Conservation (phyloP, 2,888 invertebrate species). For the Spodoptera littoralis region DNA sequence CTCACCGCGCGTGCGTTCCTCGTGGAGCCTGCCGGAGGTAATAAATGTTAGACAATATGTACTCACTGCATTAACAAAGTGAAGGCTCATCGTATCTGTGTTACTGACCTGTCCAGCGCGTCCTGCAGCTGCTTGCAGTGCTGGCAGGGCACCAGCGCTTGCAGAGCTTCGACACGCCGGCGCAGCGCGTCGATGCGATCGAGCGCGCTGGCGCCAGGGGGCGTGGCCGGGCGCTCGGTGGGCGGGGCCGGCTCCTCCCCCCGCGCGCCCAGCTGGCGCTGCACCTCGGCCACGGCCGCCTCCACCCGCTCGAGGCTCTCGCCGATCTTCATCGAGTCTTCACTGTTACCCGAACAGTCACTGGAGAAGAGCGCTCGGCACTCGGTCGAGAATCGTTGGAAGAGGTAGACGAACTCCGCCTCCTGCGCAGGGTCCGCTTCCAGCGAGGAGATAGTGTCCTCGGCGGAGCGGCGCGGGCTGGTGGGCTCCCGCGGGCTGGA, state of each 20-base stretch:
- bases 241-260: slow-evolving; percentile 53
- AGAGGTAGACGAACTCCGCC: slow-evolving; percentile 91
- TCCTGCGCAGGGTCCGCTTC: slow-evolving; percentile 89
- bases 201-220: slow-evolving; percentile 58
- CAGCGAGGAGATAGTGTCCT: slow-evolving; percentile 82
- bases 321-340: slow-evolving; percentile 88
- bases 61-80: not conserved
- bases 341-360: slow-evolving; percentile 88
- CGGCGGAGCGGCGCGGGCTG: slow-evolving; percentile 66
- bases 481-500: slow-evolving; percentile 55
- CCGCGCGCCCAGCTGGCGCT: slow-evolving; percentile 74
- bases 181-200: slow-evolving; percentile 83
- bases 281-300: slow-evolving; percentile 81
- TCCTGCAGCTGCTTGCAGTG: slow-evolving; percentile 87
- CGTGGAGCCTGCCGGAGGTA: slow-evolving; percentile 67
- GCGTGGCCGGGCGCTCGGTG: slow-evolving; percentile 23
- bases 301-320: slow-evolving; percentile 87
- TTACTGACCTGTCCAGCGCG: slow-evolving; percentile 84
- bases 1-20: slow-evolving; percentile 80
- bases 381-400: slow-evolving; percentile 90
- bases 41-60: not conserved
- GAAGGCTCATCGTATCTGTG: not conserved
- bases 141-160: slow-evolving; percentile 85
- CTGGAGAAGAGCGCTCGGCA: slow-evolving; percentile 89
- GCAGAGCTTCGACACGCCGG: slow-evolving; percentile 84